Conservation (phyloP, 2,797 vertebrate genomes). For the Cyclura pinguis region DNA sequence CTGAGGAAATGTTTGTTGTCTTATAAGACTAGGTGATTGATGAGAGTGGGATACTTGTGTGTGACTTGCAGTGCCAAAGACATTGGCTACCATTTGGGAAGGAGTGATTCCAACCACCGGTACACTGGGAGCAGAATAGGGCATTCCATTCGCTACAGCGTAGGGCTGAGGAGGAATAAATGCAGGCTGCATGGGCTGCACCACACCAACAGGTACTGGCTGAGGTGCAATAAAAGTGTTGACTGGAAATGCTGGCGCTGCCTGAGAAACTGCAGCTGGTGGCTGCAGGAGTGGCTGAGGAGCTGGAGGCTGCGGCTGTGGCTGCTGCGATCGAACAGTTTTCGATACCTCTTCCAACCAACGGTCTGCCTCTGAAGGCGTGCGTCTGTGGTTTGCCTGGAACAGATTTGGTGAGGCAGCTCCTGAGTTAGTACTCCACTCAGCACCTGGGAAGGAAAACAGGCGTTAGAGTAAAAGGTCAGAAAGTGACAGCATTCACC, state of each 20-base stretch:
- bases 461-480: background rate
- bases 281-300: constrained; percentile 77
- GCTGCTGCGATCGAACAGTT: constrained; percentile 87
- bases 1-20: constrained; percentile 79
- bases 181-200: constrained; percentile 87
- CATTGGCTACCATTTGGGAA: constrained; percentile 97
- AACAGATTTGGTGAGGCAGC: constrained; percentile 74
- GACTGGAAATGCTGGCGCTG: constrained; percentile 78
- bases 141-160: constrained; percentile 90
- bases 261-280: constrained; percentile 76
- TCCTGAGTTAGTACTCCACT: constrained; percentile 79
- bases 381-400: constrained; percentile 88
- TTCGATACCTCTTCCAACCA: constrained; percentile 98
- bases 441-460: constrained; percentile 75
- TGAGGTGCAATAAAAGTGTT: constrained; percentile 85
- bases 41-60: constrained; percentile 81
- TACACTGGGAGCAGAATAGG: constrained; percentile 87
- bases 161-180: constrained; percentile 87
- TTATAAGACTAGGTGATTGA: constrained; percentile 79
- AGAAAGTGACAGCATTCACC: background rate
- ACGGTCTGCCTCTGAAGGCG: constrained; percentile 95
- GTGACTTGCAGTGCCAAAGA: constrained; percentile 92
- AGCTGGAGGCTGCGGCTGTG: constrained; percentile 72
- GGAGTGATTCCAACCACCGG: constrained; percentile 96
- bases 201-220: constrained; percentile 84